Conservation (phyloP, 2,888 invertebrate genomes). For the Mechanitis mazaeus region DNA sequence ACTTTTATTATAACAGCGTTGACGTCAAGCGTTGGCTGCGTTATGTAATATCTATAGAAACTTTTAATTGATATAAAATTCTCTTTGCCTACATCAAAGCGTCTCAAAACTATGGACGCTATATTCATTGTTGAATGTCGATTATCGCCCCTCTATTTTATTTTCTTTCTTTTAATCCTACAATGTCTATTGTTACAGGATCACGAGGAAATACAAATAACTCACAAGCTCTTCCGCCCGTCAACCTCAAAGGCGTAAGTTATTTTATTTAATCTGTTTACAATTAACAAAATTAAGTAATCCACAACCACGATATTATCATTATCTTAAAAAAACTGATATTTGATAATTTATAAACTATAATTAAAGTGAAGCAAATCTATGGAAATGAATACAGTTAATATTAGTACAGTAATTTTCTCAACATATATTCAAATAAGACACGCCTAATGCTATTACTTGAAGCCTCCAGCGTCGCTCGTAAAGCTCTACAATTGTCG, state of each 20-base stretch:
- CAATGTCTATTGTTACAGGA: conserved; percentile 57
- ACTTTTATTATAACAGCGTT: conserved; percentile 7
- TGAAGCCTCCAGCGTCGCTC: conserved; percentile 1
- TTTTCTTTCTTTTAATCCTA: conserved; percentile 22
- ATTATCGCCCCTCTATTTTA: conserved; percentile 1
- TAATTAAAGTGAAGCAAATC: background rate
- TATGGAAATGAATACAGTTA: no score
- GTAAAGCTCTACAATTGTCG: conserved; percentile 40
- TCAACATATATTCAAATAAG: background rate
- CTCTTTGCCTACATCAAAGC: no score
- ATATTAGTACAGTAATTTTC: no score
- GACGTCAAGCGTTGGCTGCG: background rate
- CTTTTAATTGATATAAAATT: no score
- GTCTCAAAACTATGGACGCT: background rate
- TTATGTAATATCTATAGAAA: background rate
- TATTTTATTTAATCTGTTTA: background rate
- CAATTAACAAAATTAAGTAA: background rate
- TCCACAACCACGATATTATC: conserved; percentile 2
- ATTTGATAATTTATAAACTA: no score
- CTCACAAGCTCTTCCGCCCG: conserved; percentile 68
- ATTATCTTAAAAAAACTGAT: background rate
- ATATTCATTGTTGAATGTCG: background rate
- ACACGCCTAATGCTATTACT: background rate
- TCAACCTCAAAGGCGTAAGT: conserved; percentile 66
- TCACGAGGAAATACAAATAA: conserved; percentile 56